A percentile compares a stretch with the other conserved stretches of the same genome.
Evolutionary conservation across 2,888 invertebrate genomes (phyloP).

Genomic region (Masnerella sp.): DNA sequence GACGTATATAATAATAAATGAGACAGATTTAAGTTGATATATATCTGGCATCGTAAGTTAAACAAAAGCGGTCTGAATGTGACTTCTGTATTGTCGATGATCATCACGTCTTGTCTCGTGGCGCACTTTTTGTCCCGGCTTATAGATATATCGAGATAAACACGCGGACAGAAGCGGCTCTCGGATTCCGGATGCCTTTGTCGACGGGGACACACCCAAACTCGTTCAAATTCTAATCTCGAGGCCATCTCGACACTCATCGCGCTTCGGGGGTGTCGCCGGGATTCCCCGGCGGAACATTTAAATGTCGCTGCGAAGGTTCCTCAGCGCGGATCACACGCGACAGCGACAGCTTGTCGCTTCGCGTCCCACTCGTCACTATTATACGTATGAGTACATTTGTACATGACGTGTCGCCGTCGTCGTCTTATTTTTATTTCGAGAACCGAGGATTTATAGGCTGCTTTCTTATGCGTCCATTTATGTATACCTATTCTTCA

Average conservation of each 20-base stretch:
- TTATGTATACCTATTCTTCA: too few species aligned
- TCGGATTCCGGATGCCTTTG: slow-evolving; percentile 69
- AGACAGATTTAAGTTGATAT: slow-evolving; percentile 16
- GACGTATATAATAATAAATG: slow-evolving; percentile 12
- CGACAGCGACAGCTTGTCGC: slow-evolving; percentile 66
- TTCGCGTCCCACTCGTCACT: slow-evolving; percentile 65
- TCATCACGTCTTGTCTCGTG: slow-evolving; percentile 39
- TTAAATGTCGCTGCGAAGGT: slow-evolving; percentile 55
- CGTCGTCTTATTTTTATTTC: slow-evolving; percentile 42
- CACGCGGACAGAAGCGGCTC: slow-evolving; percentile 66
- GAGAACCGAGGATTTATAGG: too few species aligned
- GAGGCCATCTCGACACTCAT: slow-evolving; percentile 68
- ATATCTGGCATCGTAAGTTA: slow-evolving; percentile 12
- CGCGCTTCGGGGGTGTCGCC: slow-evolving; percentile 64
- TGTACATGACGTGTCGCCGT: slow-evolving; percentile 50
- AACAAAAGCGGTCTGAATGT: slow-evolving; percentile 36
- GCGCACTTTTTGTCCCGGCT: slow-evolving; percentile 34
- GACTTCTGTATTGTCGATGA: slow-evolving; percentile 43
- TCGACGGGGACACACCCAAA: slow-evolving; percentile 70
- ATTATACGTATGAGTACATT: slow-evolving; percentile 54
- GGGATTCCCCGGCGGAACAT: slow-evolving; percentile 61
- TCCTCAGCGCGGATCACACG: slow-evolving; percentile 49
- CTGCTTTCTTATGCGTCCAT: too few species aligned
- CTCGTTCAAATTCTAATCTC: slow-evolving; percentile 72
- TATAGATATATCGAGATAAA: slow-evolving; percentile 56